Evolutionary conservation across 2,797 vertebrate species (phyloP), one percentile per base, ranked within the genome.

Genomic region (Tragopan temminckii): DNA sequence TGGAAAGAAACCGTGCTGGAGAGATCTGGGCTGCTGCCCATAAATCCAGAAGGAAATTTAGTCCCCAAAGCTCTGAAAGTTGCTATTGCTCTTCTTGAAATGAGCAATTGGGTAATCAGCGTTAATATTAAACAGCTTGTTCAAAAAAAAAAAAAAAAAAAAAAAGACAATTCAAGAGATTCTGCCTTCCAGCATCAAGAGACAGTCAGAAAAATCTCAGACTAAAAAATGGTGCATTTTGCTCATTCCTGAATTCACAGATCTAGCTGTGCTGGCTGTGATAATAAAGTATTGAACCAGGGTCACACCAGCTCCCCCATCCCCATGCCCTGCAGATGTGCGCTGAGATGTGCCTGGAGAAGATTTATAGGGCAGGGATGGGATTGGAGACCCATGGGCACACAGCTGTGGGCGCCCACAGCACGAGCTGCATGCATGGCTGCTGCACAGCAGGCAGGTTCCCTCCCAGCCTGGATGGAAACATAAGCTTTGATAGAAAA

Each of bases 121-220:
- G 0, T 94, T 95, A 96, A 96, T 93, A 95, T 91, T 96, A 93
- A 96, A 92, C 75, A 93, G 81, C 78, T 87, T 82, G n/a, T 46
- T 87, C 48, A 13, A 17, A 1, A 4, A 43, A 79, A 59, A 55
- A 75, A 33, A 53, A 53, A 35, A 38, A 29, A 63, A 16, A 27
- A 58, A 61, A 62, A 23, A 24, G 18, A 84, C 42, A 74, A 15
- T 68, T 82, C n/a, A 50, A 89, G 42, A 88, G 42, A 92, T 71
- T 87, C 58, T 93, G 86, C 80, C 66, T 95, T 83, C 58, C 76
- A 95, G 78, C 75, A 90, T 12, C 62, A 43, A 77, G 62, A 82
- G 40, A 75, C 27, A 64, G 45, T 5, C 58, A 94, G 72, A 80
- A 95, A 95, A 94, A 89, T 45, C 81, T 64, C 81, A 76, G 68